phyloP scores from a whole-genome alignment of 2,797 vertebrate species.

The Ctenosaura bakeri region DNA sequence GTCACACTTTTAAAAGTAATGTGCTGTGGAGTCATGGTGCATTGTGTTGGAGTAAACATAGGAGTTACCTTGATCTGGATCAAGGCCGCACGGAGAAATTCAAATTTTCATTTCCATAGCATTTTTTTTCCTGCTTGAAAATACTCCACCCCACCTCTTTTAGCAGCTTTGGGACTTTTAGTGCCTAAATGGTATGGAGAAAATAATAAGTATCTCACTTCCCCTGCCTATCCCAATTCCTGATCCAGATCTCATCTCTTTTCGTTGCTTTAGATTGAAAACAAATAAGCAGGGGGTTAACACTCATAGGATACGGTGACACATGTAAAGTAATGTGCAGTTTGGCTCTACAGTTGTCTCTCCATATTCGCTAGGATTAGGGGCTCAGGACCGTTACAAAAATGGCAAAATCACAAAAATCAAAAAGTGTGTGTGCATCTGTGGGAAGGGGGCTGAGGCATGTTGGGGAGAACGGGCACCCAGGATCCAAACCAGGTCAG shows the following conservation, averaged over 20 bases:
- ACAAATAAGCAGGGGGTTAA: neutral
- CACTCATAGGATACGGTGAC: neutral
- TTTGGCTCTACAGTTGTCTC: neutral
- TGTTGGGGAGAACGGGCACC: no score
- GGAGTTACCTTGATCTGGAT: neutral
- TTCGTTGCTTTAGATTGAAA: neutral
- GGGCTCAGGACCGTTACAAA: no score
- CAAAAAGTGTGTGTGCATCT: no score
- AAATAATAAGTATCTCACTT: no score
- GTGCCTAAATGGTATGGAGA: no score
- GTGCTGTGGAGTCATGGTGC: neutral
- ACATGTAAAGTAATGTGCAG: neutral
- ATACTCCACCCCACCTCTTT: fast-evolving
- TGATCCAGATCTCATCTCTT: neutral
- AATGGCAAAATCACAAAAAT: no score
- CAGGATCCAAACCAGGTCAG: no score
- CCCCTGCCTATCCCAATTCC: neutral
- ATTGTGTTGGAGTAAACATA: neutral
- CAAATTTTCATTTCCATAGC: neutral
- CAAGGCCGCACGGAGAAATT: neutral
- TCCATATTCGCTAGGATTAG: no score
- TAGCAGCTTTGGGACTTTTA: neutral
- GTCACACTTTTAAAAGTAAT: neutral
- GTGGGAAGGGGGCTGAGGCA: no score
- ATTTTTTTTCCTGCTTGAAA: neutral